These are phyloP conservation scores for Meteorus sp. DNA, from an alignment of 1,140 invertebrate species.

Conservation along the genomic window DNA sequence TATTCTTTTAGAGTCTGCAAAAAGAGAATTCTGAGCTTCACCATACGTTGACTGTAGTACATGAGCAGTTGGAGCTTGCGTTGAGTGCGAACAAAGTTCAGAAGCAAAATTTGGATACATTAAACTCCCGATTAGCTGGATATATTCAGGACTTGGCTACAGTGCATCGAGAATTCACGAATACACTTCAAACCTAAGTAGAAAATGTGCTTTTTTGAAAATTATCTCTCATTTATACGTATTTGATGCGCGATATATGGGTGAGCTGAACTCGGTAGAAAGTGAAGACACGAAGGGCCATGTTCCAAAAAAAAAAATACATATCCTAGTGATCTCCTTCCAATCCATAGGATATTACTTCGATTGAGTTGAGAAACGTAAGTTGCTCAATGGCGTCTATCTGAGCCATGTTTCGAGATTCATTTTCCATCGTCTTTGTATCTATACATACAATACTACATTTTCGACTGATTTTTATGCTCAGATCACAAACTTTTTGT, in stretches of 20 bases:
- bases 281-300: slow-evolving; percentile 28
- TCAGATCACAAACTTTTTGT: background rate
- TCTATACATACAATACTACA: no score
- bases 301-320: slow-evolving; percentile 34
- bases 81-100: slow-evolving; percentile 81
- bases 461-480: slow-evolving; percentile 10
- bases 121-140: slow-evolving; percentile 80
- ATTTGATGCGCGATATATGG: no score
- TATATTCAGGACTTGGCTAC: slow-evolving; percentile 84
- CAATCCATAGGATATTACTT: slow-evolving; percentile 8
- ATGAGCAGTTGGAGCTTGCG: slow-evolving; percentile 82
- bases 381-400: no score
- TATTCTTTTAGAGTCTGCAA: slow-evolving; percentile 64
- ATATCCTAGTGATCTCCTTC: slow-evolving; percentile 32
- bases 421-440: no score
- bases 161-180: slow-evolving; percentile 82
- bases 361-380: slow-evolving; percentile 17
- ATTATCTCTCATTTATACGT: no score
- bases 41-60: slow-evolving; percentile 72
- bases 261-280: slow-evolving; percentile 18
- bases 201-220: no score
- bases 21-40: slow-evolving; percentile 76
- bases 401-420: no score
- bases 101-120: slow-evolving; percentile 78
- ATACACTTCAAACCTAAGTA: slow-evolving; percentile 75